These are phyloP conservation scores for Chaetophractus vellerosus DNA, from an alignment of 2,797 vertebrate species.

Conservation along the genomic window DNA sequence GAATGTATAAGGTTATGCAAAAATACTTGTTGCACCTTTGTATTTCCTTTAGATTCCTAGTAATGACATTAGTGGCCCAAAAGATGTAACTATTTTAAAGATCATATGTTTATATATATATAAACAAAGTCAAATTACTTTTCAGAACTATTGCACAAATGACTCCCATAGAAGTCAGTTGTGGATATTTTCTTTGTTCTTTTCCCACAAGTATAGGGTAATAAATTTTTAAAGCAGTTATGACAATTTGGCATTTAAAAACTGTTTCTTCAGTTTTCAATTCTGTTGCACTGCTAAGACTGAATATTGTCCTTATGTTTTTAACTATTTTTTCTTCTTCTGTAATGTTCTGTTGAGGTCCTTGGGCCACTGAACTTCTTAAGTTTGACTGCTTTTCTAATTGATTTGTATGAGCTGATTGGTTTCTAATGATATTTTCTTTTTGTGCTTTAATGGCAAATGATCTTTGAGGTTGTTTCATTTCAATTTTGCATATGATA, in stretches of 20 bases:
- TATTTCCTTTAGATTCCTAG: background rate
- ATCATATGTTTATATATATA: background rate
- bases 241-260: background rate
- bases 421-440: background rate
- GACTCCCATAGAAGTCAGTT: background rate
- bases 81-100: background rate
- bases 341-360: background rate
- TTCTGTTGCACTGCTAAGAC: background rate
- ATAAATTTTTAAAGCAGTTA: background rate
- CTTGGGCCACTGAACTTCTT: background rate
- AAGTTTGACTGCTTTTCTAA: constrained; percentile 56
- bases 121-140: background rate
- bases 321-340: background rate
- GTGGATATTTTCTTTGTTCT: background rate
- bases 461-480: background rate
- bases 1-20: background rate
- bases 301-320: background rate
- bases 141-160: background rate
- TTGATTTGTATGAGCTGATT: constrained; percentile 50
- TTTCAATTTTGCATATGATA: constrained; percentile 1
- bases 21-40: background rate
- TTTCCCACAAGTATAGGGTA: background rate
- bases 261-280: background rate
- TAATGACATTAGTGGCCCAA: background rate
- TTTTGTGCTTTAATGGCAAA: background rate